Percentiles rank a stretch among this genome's conserved stretches.
These are phyloP conservation scores for Calycopis cecrops DNA, from an alignment of 1,140 invertebrate species.

Conservation along the genomic window DNA sequence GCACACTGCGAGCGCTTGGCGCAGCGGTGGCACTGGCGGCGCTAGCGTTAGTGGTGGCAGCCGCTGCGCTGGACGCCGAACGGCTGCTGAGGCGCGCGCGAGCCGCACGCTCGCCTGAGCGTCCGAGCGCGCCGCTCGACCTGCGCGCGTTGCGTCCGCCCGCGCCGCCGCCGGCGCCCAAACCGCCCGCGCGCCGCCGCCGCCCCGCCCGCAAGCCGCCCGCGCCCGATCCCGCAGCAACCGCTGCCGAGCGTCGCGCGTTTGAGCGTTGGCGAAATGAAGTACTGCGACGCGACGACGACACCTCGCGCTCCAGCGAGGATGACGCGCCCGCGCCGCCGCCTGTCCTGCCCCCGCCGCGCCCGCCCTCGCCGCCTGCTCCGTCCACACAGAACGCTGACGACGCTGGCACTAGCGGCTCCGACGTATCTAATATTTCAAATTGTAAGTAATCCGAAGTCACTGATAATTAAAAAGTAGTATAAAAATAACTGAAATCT, in stretches of 20 bases:
- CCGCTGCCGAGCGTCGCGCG: conserved; percentile 38
- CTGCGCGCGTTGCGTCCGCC: conserved; percentile 25
- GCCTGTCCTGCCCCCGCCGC: conserved; percentile 15
- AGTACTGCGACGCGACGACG: conserved; percentile 35
- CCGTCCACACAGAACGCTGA: conserved; percentile 26
- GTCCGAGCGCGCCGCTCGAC: conserved; percentile 36
- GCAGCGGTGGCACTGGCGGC: conserved; percentile 32
- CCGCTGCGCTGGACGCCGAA: conserved; percentile 44
- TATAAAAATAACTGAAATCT: too few relatives aligned
- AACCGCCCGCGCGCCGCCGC: conserved; percentile 18
- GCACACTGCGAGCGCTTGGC: conserved; percentile 38
- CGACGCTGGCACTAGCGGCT: conserved; percentile 32
- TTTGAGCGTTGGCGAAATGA: conserved; percentile 48
- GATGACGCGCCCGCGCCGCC: conserved; percentile 32
- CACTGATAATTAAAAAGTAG: too few relatives aligned
- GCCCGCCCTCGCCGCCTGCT: conserved; percentile 7
- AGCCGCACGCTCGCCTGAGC: conserved; percentile 22
- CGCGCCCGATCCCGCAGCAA: conserved; percentile 27
- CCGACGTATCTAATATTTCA: conserved; percentile 27
- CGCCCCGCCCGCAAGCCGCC: conserved; percentile 18
- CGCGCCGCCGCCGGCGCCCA: conserved; percentile 18
- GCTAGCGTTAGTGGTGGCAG: conserved; percentile 39
- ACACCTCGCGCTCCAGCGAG: conserved; percentile 40
- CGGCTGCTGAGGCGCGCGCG: conserved; percentile 38
- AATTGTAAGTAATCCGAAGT: conserved; percentile 1